Conservation (phyloP, 2,888 invertebrate genomes). For the Orthosia gothica region DNA sequence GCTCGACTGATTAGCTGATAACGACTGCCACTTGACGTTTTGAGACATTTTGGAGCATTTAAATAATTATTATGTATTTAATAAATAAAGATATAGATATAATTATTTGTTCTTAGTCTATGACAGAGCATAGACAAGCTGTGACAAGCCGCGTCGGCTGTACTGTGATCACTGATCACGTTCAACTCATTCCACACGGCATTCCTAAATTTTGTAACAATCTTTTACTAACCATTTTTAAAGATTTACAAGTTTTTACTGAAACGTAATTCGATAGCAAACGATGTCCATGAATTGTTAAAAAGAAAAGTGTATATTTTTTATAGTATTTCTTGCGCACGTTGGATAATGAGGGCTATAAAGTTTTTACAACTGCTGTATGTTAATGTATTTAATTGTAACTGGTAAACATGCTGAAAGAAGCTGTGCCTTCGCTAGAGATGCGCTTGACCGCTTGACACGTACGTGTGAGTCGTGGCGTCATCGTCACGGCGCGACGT, state of each 20-base stretch:
- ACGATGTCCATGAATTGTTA: conserved; percentile 38
- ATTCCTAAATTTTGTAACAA: conserved; percentile 75
- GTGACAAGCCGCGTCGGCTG: conserved; percentile 16
- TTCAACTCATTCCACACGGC: conserved; percentile 74
- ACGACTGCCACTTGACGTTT: conserved; percentile 55
- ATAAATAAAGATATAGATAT: conserved; percentile 42
- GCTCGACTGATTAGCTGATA: conserved; percentile 76
- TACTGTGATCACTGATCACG: conserved; percentile 61
- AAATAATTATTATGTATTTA: conserved; percentile 59
- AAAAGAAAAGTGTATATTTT: conserved; percentile 52
- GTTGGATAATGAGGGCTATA: conserved; percentile 1
- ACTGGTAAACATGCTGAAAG: conserved; percentile 18
- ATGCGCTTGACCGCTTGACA: conserved; percentile 3
- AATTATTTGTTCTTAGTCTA: conserved; percentile 60
- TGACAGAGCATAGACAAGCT: conserved; percentile 60
- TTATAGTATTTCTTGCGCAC: conserved; percentile 43
- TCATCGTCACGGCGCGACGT: background rate
- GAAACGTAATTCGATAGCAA: conserved; percentile 32
- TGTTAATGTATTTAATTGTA: conserved; percentile 39
- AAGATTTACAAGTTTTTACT: conserved; percentile 60
- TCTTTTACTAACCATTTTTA: conserved; percentile 72
- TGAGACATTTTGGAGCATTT: conserved; percentile 69
- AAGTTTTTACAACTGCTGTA: conserved; percentile 36
- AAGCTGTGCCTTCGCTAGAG: conserved; percentile 44
- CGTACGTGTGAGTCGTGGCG: background rate